These are phyloP conservation scores for Gorsachius magnificus DNA, from an alignment of 2,797 vertebrate genomes.

Conservation along the genomic window DNA sequence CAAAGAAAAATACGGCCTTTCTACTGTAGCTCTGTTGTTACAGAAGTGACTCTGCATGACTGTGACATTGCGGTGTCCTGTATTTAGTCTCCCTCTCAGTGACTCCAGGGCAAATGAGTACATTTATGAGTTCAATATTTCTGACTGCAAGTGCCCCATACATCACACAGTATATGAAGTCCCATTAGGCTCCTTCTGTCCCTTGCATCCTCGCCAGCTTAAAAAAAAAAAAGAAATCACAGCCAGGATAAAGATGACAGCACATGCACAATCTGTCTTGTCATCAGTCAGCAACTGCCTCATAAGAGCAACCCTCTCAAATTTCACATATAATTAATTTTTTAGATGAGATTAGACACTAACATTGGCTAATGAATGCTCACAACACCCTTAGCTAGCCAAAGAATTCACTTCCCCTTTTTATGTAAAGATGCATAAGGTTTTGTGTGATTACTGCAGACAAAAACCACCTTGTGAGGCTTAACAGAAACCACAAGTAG, in stretches of 20 bases:
- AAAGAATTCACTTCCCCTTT: slow-evolving; percentile 34
- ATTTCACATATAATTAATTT: neutral
- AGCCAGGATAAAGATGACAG: neutral
- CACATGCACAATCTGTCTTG: neutral
- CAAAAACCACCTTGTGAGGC: neutral
- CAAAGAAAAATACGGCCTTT: neutral
- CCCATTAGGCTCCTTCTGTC: slow-evolving; percentile 45
- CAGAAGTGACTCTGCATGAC: slow-evolving; percentile 43
- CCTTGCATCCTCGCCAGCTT: neutral
- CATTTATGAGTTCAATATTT: slow-evolving; percentile 62
- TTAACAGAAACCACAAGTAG: neutral
- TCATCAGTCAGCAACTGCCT: neutral
- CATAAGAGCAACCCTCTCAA: neutral
- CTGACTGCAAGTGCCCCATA: slow-evolving; percentile 39
- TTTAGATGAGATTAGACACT: neutral
- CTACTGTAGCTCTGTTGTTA: neutral
- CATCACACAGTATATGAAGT: slow-evolving; percentile 17
- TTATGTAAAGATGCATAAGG: neutral
- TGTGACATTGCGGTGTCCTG: slow-evolving; percentile 60
- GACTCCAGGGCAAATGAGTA: slow-evolving; percentile 55
- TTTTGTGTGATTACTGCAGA: neutral
- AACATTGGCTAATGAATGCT: neutral
- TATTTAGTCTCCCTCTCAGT: slow-evolving; percentile 21
- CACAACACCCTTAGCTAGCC: neutral
- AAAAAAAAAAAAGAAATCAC: neutral